Conservation (phyloP, 2,797 vertebrate genomes). For the Paratrypauchen microcephalus region DNA sequence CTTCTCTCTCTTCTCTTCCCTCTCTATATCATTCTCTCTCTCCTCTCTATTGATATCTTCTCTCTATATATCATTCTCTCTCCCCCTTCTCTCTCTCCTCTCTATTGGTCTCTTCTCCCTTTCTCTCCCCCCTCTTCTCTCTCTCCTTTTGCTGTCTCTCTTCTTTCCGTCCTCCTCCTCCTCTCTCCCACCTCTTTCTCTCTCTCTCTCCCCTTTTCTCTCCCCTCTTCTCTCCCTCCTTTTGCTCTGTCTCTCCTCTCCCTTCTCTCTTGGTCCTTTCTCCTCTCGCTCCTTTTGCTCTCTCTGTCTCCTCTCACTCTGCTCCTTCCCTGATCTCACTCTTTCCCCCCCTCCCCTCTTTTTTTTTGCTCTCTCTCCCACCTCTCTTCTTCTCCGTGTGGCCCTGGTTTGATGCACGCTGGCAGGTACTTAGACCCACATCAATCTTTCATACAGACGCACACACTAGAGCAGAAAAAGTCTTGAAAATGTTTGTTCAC, state of each 20-base stretch:
- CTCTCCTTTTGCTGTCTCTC: not conserved
- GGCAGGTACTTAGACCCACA: conserved; percentile 81
- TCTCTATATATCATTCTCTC: too few species aligned
- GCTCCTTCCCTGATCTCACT: not conserved
- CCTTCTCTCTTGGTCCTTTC: not conserved
- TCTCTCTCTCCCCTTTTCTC: not conserved
- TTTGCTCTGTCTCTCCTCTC: not conserved
- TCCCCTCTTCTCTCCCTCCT: not conserved
- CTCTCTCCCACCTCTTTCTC: not conserved
- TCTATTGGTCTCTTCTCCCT: not conserved
- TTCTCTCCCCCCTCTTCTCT: not conserved
- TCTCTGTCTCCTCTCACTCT: not conserved
- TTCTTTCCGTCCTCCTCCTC: too few species aligned
- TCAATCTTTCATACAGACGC: conserved; percentile 79
- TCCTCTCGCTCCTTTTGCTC: not conserved
- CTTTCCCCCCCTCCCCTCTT: not conserved
- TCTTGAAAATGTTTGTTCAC: conserved; percentile 59
- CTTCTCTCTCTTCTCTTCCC: not conserved
- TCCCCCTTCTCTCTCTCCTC: not conserved
- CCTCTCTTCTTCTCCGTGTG: conserved; percentile 42
- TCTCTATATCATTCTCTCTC: not conserved
- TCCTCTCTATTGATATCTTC: conserved; percentile 27
- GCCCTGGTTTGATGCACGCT: conserved; percentile 73
- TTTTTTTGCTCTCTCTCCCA: conserved; percentile 4
- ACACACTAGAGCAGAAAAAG: conserved; percentile 28